Base-by-base conservation (phyloP, 2,113 vertebrate genomes). In the Oreochromis spilurus region DNA sequence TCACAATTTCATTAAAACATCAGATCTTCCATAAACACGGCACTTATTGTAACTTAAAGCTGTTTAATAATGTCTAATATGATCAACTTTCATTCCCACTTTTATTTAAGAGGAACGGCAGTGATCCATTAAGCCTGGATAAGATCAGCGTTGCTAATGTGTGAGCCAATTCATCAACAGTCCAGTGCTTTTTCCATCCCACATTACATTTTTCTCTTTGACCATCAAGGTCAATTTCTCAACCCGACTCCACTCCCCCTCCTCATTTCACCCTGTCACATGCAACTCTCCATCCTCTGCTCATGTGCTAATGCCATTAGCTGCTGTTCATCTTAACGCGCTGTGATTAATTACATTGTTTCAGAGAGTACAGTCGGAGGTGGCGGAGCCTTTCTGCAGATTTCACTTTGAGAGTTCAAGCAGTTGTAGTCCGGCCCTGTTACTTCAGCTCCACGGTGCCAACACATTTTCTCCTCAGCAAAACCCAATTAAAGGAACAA, bases 401-500 rank as follows among this genome's bases (percentile, higher is more conserved):
- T 58, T 60, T 50, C 26, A 26, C 54, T 78, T 29, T 8, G 54
- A 77, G 50, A 31, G 4, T 70, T 70, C 2, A 5, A 11, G 16
- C 80, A 5, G 84, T 60, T 52, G 31, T 57, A 90, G 81, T 82
- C 36, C 10, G 1, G 7, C 31, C 21, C 6, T 0, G 50, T 84
- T 81, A 50, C 83, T 67, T 81, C 62, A 52, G 45, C 67, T 40
- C 26, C 4, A n/a, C n/a, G 4, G 16, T 8, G 1, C 52, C 17
- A 9, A 7, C 14, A 83, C 26, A 7, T 19, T 36, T 65, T 14
- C 65, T 19, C 36, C 36, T 83, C n/a, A 48, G 43, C 79, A 38
- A 84, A 88, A 89, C 78, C 43, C 31, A 77, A 84, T 88, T 75
- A 86, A 87, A 79, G 24, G 19, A 79, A 57, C 45, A 72, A 86